Base-by-base conservation (phyloP, 1,140 invertebrate species). In the Platorchestia sp. region DNA sequence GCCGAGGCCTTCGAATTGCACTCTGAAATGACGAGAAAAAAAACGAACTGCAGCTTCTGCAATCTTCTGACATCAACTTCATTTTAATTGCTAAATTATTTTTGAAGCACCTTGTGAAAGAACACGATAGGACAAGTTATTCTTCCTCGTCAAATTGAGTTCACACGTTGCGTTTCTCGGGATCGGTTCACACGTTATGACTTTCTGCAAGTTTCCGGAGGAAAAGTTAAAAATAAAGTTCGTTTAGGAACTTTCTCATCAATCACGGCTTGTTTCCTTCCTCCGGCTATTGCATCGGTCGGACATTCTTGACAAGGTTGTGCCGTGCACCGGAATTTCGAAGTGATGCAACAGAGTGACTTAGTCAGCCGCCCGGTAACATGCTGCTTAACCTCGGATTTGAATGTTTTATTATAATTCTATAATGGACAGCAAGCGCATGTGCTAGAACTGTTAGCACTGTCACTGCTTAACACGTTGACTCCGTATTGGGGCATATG, bases 251-350 rank as follows among this genome's bases (percentile, higher is more conserved):
- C 7, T 75, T 36, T 36, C 10, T 75, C 59, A 19, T 75, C 59
- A 75, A 75, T 75, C 27, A 3, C 59, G 10, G 59, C 14, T 36
- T 75, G 59, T 75, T 75, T 75, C 59, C 59, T 75, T 75, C 59
- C 59, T 75, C 10, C 59, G 27, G 59, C 59, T 75, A 75, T 75
- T 75, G 59, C 59, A 36, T 36, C 41, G 42, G 41, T 90, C 87
- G 41, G 87, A 42, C 87, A 90, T 90, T 42, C 87, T 45, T 90
- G 87, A 42, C 87, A 90, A 90, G 87, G 87, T 45, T 90, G 36
- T 45, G 87, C 14, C 41, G 87, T 90, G 10, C 19, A 10, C 44
- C 44, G 44, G 87, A 90, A 90, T 90, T 90, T 45, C 42, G 87
- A 42, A 3, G 87, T 90, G 19, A 19, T 90, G 87, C 41, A 90